phyloP scores from a whole-genome alignment of 37 sponge, comb jelly and placozoan species.

The Diacarnus erythraeanus region DNA sequence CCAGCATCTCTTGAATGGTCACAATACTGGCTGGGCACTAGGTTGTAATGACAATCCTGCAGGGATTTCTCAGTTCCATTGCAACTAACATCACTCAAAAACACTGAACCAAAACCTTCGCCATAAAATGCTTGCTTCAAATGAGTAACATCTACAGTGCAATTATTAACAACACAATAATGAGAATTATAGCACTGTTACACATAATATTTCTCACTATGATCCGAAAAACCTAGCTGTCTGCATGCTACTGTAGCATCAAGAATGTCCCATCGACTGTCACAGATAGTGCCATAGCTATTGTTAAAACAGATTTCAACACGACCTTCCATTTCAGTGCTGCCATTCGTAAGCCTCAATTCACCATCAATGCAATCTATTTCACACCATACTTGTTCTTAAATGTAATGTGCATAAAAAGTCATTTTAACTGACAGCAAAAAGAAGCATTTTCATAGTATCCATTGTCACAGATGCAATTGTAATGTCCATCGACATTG shows the following conservation, averaged over 20 bases:
- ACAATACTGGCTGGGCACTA: neutral
- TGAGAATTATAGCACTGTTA: neutral
- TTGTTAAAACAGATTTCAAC: slow-evolving; percentile 36
- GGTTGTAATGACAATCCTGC: neutral
- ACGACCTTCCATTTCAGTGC: slow-evolving; percentile 1
- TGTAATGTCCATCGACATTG: slow-evolving; percentile 34
- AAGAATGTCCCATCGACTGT: slow-evolving; percentile 24
- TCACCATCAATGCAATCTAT: slow-evolving; percentile 25
- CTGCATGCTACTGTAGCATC: slow-evolving; percentile 41
- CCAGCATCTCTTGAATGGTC: slow-evolving; percentile 43
- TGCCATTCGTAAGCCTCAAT: slow-evolving; percentile 12
- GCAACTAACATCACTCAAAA: slow-evolving; percentile 21
- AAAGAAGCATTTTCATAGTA: slow-evolving; percentile 15
- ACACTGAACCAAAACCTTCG: slow-evolving; percentile 30
- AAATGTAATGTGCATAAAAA: neutral
- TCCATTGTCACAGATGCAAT: slow-evolving; percentile 33
- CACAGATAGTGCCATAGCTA: slow-evolving; percentile 50
- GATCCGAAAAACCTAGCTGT: slow-evolving; percentile 13
- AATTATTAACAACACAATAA: neutral
- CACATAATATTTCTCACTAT: neutral
- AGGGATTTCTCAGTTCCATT: slow-evolving; percentile 22
- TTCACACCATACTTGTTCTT: too few species aligned
- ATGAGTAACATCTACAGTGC: neutral
- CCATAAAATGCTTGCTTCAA: slow-evolving; percentile 20
- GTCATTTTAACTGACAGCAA: neutral